Conservation (phyloP, 2,888 invertebrate species). For the Bedellia somnulentella region DNA sequence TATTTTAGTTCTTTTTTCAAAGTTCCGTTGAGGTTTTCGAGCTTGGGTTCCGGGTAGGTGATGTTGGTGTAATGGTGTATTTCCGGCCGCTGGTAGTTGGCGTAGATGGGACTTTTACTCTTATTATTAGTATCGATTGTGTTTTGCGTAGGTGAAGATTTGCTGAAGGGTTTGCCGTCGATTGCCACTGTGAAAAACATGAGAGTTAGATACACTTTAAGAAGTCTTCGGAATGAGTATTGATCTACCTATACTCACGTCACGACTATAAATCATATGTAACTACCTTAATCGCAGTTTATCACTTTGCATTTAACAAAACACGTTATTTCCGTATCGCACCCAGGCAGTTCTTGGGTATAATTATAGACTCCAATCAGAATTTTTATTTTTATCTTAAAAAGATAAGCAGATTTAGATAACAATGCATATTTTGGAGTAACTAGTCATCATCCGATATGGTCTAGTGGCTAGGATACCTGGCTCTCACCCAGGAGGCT, state of each 20-base stretch:
- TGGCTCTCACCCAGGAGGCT: slow-evolving; percentile 64
- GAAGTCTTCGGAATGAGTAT: too few species aligned
- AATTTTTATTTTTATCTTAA: too few species aligned
- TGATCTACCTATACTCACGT: too few species aligned
- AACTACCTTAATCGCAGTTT: too few species aligned
- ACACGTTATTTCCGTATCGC: too few species aligned
- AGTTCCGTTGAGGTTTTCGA: slow-evolving; percentile 19
- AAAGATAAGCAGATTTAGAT: too few species aligned
- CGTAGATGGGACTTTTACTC: slow-evolving; percentile 28
- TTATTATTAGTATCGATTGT: slow-evolving; percentile 23
- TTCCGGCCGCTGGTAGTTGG: slow-evolving; percentile 32
- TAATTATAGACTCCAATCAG: too few species aligned
- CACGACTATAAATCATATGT: too few species aligned
- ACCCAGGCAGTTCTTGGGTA: too few species aligned
- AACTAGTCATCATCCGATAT: slow-evolving; percentile 40
- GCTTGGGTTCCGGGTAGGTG: slow-evolving; percentile 26
- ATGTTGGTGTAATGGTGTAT: slow-evolving; percentile 33
- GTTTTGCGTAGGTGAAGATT: slow-evolving; percentile 18
- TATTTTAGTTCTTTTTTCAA: slow-evolving; percentile 46
- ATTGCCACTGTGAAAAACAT: slow-evolving; percentile 49
- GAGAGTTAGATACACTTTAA: slow-evolving; percentile 12
- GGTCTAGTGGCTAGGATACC: slow-evolving; percentile 66
- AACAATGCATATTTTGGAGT: background rate
- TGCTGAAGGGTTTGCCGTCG: slow-evolving; percentile 41
- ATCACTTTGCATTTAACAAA: too few species aligned